Percentiles rank a stretch among this genome's conserved stretches.
These are phyloP conservation scores for Rousettus madagascariensis DNA, from an alignment of 2,797 vertebrate species.

Conservation along the genomic window DNA sequence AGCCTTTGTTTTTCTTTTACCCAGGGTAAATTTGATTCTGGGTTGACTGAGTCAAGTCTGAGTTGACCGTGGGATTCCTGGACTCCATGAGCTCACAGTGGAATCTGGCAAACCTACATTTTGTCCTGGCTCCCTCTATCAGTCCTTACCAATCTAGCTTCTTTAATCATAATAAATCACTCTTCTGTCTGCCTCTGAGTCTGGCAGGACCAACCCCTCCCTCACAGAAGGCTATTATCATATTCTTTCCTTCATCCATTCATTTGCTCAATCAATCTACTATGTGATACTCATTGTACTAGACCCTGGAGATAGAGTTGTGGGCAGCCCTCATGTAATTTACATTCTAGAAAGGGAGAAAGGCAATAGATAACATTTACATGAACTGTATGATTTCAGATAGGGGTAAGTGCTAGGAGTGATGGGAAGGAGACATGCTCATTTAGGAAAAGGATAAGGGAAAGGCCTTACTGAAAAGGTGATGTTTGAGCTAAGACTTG, in stretches of 20 bases:
- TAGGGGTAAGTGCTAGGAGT: background rate
- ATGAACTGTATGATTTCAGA: background rate
- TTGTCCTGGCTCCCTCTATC: background rate
- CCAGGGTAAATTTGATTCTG: constrained; percentile 17
- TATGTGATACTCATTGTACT: background rate
- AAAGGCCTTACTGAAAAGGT: background rate
- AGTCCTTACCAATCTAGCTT: background rate
- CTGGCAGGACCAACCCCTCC: background rate
- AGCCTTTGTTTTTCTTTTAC: constrained; percentile 35
- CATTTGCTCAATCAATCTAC: constrained; percentile 22
- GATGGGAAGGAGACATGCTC: background rate
- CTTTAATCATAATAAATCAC: constrained; percentile 41
- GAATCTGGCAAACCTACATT: background rate
- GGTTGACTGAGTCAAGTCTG: background rate
- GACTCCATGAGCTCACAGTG: background rate
- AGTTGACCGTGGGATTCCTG: background rate
- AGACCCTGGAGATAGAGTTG: background rate
- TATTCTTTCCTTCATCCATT: constrained; percentile 20
- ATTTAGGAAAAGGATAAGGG: background rate
- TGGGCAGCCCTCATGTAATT: background rate
- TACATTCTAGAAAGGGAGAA: background rate
- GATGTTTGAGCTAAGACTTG: background rate
- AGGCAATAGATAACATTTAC: background rate
- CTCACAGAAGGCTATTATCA: background rate
- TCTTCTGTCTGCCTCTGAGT: constrained; percentile 31